Evolutionary conservation across 2,888 invertebrate species (phyloP).

Genomic region (Patella pellucida): DNA sequence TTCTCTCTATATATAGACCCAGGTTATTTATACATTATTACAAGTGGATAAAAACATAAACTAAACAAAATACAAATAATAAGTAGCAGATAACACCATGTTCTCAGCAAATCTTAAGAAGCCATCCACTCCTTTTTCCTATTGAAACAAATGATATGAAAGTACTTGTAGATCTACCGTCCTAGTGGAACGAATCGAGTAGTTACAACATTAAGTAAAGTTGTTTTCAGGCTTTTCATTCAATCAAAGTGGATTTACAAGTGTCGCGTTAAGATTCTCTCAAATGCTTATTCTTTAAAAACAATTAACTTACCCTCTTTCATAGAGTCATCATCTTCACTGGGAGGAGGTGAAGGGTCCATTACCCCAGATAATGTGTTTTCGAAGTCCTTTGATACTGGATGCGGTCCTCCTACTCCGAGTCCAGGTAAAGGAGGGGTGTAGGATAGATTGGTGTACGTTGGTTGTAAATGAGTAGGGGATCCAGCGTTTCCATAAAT

Average conservation of each 20-base stretch:
- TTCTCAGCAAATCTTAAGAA: too few species aligned
- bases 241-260: constrained; percentile 8
- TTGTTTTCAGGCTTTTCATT: not conserved
- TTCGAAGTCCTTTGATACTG: constrained; percentile 25
- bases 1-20: too few species aligned
- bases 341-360: not conserved
- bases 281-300: not conserved
- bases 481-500: constrained; percentile 45
- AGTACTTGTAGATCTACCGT: too few species aligned
- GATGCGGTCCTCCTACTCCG: constrained; percentile 25
- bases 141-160: too few species aligned
- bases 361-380: constrained; percentile 10
- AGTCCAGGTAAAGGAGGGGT: constrained; percentile 42
- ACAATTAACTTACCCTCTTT: constrained; percentile 5
- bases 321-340: constrained; percentile 5
- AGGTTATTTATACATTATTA: too few species aligned
- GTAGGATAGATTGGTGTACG: constrained; percentile 51
- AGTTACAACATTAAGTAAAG: too few species aligned
- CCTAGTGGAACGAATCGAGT: too few species aligned
- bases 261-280: constrained; percentile 5
- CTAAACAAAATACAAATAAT: too few species aligned
- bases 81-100: too few species aligned
- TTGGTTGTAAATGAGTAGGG: constrained; percentile 39
- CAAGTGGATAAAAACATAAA: too few species aligned
- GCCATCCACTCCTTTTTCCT: too few species aligned